These are phyloP conservation scores for Chymomyza fuscimana DNA, from an alignment of 2,888 invertebrate genomes.

Conservation along the genomic window DNA sequence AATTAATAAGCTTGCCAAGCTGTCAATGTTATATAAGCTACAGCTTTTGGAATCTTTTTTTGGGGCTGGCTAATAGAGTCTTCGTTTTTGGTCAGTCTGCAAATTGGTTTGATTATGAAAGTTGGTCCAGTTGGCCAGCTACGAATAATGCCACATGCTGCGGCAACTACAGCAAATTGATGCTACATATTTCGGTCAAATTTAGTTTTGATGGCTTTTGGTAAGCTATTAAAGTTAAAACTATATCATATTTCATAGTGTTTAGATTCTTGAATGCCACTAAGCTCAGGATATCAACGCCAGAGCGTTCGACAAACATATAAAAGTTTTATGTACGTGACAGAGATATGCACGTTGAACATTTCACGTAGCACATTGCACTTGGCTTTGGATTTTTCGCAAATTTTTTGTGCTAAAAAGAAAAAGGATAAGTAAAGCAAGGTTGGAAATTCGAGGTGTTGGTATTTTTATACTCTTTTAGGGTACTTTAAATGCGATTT, in stretches of 20 bases:
- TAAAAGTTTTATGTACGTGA: conserved; percentile 33
- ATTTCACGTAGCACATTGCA: conserved; percentile 20
- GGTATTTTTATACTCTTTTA: neutral
- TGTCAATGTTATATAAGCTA: neutral
- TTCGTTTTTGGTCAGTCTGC: neutral
- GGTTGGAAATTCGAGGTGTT: neutral
- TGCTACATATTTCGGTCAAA: neutral
- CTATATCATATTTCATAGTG: neutral
- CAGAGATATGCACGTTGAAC: conserved; percentile 40
- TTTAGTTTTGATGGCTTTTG: neutral
- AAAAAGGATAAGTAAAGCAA: conserved; percentile 8
- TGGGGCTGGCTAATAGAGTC: neutral
- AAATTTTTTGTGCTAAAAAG: neutral
- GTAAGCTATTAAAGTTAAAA: neutral
- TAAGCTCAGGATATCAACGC: conserved; percentile 25
- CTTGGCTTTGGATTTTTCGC: conserved; percentile 17
- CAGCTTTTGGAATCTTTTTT: neutral
- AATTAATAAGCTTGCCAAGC: neutral
- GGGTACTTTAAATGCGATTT: neutral
- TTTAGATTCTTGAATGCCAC: neutral
- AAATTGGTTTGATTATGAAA: neutral
- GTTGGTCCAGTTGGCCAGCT: neutral
- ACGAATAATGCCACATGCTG: neutral
- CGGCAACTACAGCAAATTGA: neutral
- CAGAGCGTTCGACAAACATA: conserved; percentile 53